phyloP scores from a whole-genome alignment of 1,140 invertebrate species.

The Thrips palmi region DNA sequence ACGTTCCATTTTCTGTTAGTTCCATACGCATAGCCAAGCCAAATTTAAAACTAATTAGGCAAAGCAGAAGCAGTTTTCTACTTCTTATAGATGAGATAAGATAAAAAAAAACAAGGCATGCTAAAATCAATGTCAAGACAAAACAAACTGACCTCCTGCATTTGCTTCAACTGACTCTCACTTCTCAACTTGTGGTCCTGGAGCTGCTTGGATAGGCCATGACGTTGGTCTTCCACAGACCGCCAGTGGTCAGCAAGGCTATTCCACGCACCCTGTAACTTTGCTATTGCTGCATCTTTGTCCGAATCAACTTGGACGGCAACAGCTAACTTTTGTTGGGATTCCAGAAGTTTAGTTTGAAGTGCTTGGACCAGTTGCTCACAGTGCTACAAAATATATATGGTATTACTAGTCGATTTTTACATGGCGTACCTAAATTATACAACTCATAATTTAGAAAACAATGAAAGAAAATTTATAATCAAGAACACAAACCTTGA shows the following conservation, averaged over 20 bases:
- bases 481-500: conserved; percentile 23
- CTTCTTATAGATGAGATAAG: no score
- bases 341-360: conserved; percentile 48
- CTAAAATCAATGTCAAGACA: no score
- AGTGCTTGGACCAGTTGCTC: conserved; percentile 54
- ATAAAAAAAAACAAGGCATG: no score
- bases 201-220: conserved; percentile 20
- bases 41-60: no score
- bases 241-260: conserved; percentile 26
- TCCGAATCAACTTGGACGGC: conserved; percentile 51
- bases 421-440: not conserved
- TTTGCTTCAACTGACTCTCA: no score
- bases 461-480: not conserved
- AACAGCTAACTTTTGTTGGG: conserved; percentile 57
- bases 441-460: not conserved
- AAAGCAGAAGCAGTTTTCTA: no score
- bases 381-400: conserved; percentile 38
- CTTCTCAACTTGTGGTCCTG: no score
- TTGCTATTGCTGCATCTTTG: conserved; percentile 46
- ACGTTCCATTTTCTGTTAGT: conserved; percentile 34
- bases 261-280: conserved; percentile 36
- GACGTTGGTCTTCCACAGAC: conserved; percentile 24
- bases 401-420: conserved; percentile 4
- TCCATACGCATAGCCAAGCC: no score
- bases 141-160: no score